phyloP scores from a whole-genome alignment of 2,113 vertebrate species.

The Gymnocephalus cernua region DNA sequence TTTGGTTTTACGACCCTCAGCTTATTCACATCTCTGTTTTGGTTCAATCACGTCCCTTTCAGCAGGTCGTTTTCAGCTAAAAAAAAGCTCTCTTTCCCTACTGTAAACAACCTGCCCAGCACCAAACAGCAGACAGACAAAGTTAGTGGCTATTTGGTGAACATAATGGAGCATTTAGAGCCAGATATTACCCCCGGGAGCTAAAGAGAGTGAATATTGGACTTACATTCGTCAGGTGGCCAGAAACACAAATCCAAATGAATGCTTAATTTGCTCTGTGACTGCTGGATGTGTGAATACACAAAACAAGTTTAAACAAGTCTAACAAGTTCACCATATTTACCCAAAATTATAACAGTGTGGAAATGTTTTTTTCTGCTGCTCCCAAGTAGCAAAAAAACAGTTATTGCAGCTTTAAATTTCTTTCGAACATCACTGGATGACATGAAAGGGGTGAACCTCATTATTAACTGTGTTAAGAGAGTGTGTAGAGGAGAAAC shows the following conservation, averaged over 20 bases:
- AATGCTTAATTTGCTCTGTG: too few species aligned
- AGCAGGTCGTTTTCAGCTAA: background rate
- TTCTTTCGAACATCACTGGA: background rate
- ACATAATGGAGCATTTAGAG: background rate
- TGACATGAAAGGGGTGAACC: conserved; percentile 7
- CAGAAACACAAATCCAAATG: too few species aligned
- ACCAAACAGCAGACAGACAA: background rate
- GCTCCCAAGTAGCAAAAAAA: background rate
- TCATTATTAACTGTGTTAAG: conserved; percentile 36
- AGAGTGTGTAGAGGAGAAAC: conserved; percentile 2
- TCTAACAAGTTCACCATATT: too few species aligned
- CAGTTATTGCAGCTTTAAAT: background rate
- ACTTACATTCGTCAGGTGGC: too few species aligned
- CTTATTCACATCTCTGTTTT: background rate
- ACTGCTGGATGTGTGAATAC: too few species aligned
- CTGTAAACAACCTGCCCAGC: background rate
- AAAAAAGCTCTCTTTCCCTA: too few species aligned
- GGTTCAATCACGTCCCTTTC: background rate
- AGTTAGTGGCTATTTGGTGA: background rate
- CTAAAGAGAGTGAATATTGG: background rate
- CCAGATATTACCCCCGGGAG: background rate
- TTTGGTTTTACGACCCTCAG: background rate
- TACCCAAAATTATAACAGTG: too few species aligned
- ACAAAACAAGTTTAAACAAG: too few species aligned
- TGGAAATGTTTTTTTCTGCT: too few species aligned